Evolutionary conservation across 2,888 invertebrate species (phyloP).

Genomic region (Pandemis heparana): DNA sequence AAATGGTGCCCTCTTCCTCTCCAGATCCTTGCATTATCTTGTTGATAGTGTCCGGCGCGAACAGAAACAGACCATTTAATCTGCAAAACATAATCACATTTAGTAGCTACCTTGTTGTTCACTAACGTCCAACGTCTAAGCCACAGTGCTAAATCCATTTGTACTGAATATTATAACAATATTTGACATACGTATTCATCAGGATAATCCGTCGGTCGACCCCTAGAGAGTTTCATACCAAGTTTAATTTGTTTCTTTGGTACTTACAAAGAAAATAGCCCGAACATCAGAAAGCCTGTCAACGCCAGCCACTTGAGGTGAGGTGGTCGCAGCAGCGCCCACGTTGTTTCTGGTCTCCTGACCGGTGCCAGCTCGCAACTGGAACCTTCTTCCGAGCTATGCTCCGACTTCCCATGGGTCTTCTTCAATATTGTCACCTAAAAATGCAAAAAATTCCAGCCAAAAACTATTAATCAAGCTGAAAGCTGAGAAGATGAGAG

Average conservation of each 20-base stretch:
- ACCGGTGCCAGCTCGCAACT: slow-evolving; percentile 49
- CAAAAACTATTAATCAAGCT: not conserved
- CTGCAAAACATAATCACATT: slow-evolving; percentile 52
- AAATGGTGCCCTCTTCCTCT: slow-evolving; percentile 61
- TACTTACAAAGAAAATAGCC: slow-evolving; percentile 74
- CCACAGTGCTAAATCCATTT: too few species aligned
- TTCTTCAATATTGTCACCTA: slow-evolving; percentile 68
- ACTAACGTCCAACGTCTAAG: too few species aligned
- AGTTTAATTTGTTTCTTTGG: too few species aligned
- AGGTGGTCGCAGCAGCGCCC: slow-evolving; percentile 67
- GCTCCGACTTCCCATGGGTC: slow-evolving; percentile 48
- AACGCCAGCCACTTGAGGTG: slow-evolving; percentile 74
- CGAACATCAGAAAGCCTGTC: slow-evolving; percentile 75
- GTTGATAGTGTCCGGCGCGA: slow-evolving; percentile 75
- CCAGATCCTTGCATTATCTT: slow-evolving; percentile 61
- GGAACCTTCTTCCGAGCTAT: slow-evolving; percentile 45
- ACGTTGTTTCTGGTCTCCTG: slow-evolving; percentile 47
- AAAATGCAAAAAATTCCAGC: slow-evolving; percentile 12
- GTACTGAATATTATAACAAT: too few species aligned
- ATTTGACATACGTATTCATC: too few species aligned
- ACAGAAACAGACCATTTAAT: slow-evolving; percentile 72
- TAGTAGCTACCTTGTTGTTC: too few species aligned
- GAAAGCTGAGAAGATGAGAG: too few species aligned
- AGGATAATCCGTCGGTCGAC: too few species aligned
- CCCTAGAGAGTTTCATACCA: too few species aligned